Conservation (phyloP, 2,113 vertebrate genomes). For the Hoplias malabaricus region DNA sequence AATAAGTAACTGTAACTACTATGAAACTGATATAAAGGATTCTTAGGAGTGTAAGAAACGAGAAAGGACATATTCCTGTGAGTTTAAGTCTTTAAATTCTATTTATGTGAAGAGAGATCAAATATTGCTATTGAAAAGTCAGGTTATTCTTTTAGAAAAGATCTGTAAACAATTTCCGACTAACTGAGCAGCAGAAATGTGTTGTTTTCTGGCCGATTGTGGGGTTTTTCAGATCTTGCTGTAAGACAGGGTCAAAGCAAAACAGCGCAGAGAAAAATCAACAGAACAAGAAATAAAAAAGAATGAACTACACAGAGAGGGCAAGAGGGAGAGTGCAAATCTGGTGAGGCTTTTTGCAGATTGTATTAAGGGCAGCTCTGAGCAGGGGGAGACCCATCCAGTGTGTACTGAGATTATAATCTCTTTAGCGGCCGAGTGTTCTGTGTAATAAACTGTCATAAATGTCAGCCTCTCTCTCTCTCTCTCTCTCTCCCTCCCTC, state of each 20-base stretch:
- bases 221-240: background rate
- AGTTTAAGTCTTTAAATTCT: too few relatives aligned
- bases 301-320: background rate
- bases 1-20: too few relatives aligned
- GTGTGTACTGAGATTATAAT: constrained; percentile 58
- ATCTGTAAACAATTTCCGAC: background rate
- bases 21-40: too few relatives aligned
- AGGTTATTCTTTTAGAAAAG: background rate
- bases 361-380: constrained; percentile 30
- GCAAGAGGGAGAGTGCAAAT: background rate
- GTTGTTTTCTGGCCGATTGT: background rate
- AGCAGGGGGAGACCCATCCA: constrained; percentile 40
- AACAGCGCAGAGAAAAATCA: constrained; percentile 22
- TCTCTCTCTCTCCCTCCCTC: constrained; percentile 27
- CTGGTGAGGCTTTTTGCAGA: constrained; percentile 23
- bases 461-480: constrained; percentile 53
- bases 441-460: constrained; percentile 67
- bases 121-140: background rate
- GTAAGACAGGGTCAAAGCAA: constrained; percentile 37
- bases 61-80: too few relatives aligned
- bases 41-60: too few relatives aligned
- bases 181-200: background rate
- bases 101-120: too few relatives aligned
- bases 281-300: background rate
- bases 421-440: constrained; percentile 59